Conservation (phyloP, 1,140 invertebrate genomes). For the Argopecten irradians region DNA sequence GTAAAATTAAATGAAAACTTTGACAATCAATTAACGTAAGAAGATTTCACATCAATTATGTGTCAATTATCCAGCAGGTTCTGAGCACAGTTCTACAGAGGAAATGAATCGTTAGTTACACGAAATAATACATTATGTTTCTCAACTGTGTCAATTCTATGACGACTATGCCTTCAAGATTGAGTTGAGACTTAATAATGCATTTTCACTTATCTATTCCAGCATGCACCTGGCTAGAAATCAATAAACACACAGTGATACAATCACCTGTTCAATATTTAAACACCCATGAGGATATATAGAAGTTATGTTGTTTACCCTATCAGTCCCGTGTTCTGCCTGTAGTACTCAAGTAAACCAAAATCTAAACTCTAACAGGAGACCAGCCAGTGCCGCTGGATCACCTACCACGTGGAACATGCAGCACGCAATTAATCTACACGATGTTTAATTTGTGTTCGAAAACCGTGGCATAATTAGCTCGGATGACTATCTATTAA, state of each 20-base stretch:
- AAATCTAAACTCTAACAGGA: background rate
- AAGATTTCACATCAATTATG: background rate
- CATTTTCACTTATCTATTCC: background rate
- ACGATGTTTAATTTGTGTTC: background rate
- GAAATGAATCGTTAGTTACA: background rate
- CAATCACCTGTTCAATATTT: slow-evolving; percentile 18
- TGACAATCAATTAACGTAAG: background rate
- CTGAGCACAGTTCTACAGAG: background rate
- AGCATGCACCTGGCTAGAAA: background rate
- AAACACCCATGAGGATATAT: background rate
- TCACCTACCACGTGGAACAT: background rate
- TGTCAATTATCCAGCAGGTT: background rate
- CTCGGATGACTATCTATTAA: too few species aligned
- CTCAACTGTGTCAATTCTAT: background rate
- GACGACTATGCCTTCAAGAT: background rate
- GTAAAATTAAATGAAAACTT: background rate
- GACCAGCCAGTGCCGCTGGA: background rate
- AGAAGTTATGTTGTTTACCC: background rate
- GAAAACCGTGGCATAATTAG: background rate
- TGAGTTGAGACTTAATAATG: background rate
- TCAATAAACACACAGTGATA: background rate
- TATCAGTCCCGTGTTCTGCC: too few species aligned
- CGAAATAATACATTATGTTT: background rate
- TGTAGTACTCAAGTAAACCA: background rate
- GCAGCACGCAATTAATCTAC: background rate